Conservation (phyloP, 2,888 invertebrate genomes). For the Megalurothrips usitatus region DNA sequence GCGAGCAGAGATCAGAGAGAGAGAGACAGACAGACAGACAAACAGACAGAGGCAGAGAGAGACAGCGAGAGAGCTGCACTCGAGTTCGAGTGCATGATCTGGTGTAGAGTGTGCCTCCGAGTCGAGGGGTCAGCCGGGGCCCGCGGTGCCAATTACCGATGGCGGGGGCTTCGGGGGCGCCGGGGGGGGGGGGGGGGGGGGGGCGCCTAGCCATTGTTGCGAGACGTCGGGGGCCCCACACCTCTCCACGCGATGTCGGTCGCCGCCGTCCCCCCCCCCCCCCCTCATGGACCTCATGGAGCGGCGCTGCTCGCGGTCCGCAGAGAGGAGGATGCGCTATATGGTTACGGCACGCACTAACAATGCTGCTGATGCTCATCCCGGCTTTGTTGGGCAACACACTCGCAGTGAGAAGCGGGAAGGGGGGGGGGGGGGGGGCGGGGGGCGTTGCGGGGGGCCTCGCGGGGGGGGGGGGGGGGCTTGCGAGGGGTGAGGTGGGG, state of each 20-base stretch:
- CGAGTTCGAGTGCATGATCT: no score
- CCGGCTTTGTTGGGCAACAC: constrained; percentile 3
- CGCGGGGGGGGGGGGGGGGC: no score
- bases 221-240: background rate
- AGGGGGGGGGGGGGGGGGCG: no score
- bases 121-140: background rate
- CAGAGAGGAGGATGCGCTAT: background rate
- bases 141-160: no score
- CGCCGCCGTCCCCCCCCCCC: background rate
- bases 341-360: background rate
- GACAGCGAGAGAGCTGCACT: background rate
- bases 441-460: no score
- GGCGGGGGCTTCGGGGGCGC: background rate
- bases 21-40: background rate
- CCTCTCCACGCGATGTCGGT: background rate
- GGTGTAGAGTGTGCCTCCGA: background rate
- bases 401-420: background rate
- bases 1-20: no score
- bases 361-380: constrained; percentile 8
- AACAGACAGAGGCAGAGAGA: background rate
- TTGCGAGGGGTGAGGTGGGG: background rate
- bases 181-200: background rate
- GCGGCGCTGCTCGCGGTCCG: background rate
- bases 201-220: background rate
- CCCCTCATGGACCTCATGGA: background rate